Evolutionary conservation across 2,113 vertebrate genomes (phyloP).

Genomic region (Eublepharis macularius): DNA sequence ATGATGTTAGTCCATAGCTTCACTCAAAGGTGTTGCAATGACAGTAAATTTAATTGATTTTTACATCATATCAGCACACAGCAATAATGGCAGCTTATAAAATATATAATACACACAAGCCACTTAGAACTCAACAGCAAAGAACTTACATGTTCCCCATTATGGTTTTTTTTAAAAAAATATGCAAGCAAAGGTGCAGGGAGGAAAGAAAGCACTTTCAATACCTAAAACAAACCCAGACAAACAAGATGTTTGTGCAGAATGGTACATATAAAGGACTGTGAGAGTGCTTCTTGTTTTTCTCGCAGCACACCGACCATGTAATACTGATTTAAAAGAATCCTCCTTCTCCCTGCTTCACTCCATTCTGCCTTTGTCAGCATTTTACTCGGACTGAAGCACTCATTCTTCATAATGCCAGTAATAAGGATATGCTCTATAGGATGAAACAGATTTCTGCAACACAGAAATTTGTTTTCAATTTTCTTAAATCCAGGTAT

Average conservation of each 20-base stretch:
- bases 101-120: neutral
- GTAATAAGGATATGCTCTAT: neutral
- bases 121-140: neutral
- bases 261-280: neutral
- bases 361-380: conserved; percentile 7
- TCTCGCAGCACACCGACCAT: neutral
- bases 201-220: neutral
- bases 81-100: neutral
- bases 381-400: neutral
- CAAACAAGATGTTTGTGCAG: neutral
- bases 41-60: neutral
- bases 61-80: neutral
- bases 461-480: conserved; percentile 12
- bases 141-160: neutral
- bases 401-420: fast-evolving
- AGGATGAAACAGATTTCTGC: neutral
- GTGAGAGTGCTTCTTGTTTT: neutral
- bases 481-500: conserved; percentile 42
- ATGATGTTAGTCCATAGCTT: no score
- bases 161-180: no score
- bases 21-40: neutral
- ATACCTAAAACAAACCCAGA: neutral
- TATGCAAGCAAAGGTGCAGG: neutral
- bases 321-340: neutral
- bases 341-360: neutral